Percentiles rank a stretch among this genome's conserved stretches.
These are phyloP conservation scores for Phainopepla nitens DNA, from an alignment of 2,113 vertebrate genomes.

Conservation along the genomic window DNA sequence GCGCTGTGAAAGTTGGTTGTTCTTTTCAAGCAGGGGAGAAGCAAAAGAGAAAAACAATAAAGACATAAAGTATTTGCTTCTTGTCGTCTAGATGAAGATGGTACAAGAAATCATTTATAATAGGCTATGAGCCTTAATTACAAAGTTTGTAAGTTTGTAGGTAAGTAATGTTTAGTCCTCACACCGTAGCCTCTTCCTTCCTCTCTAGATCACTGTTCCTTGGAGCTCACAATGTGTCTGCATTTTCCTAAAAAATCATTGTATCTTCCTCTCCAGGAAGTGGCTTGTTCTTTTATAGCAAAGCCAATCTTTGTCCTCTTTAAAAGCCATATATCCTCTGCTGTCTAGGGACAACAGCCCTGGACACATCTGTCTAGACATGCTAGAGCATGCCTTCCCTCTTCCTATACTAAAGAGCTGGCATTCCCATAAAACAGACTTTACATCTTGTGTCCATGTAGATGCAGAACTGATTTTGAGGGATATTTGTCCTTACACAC, in stretches of 20 bases:
- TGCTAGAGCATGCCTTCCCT: background rate
- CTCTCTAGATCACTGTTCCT: constrained; percentile 9
- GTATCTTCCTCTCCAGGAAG: constrained; percentile 55
- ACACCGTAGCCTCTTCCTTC: constrained; percentile 17
- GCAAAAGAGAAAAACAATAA: constrained; percentile 3
- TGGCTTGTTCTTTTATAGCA: constrained; percentile 57
- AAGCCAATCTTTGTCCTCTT: constrained; percentile 55
- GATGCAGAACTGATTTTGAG: background rate
- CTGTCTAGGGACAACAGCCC: constrained; percentile 48
- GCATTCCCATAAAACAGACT: background rate
- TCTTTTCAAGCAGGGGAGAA: background rate
- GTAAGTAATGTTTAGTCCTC: constrained; percentile 38
- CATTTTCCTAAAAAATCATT: constrained; percentile 55
- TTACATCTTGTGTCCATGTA: background rate
- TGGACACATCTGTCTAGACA: constrained; percentile 26
- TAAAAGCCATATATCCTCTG: constrained; percentile 31
- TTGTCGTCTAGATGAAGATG: constrained; percentile 11
- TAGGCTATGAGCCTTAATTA: background rate
- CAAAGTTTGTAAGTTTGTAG: constrained; percentile 22
- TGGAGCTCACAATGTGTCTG: constrained; percentile 44
- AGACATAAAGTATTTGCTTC: background rate
- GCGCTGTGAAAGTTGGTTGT: background rate
- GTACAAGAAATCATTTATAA: background rate
- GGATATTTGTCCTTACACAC: background rate
- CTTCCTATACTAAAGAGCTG: background rate